Base-by-base conservation (phyloP, 35 echinoderm and acorn worm species). In the Strongylocentrotus purpuratus region DNA sequence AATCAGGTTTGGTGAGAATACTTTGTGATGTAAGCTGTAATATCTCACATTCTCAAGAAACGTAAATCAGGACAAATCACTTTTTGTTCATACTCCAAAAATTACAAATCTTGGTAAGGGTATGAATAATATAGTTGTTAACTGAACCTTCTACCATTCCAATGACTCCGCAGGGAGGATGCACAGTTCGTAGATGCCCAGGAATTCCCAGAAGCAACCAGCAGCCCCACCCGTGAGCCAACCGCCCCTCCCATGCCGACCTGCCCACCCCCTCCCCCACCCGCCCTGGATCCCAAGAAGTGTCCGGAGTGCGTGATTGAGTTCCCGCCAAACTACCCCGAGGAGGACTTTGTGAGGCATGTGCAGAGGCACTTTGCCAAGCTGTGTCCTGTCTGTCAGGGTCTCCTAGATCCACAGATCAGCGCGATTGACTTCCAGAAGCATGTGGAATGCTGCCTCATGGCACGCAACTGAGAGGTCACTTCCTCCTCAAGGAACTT, bases 311-410 rank as follows among this genome's bases (percentile, higher is more conserved):
- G 95, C 41, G 47, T 94, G 31, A 96, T 95, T 31, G 52, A 95
- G 60, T 95, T 96, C 45, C 94, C 95, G 11, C 87, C 94, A 32
- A 91, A 87, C 9, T 95, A 92, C 78, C 95, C 94, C 17, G 97
- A 92, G 70, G 95, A 92, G 46, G 90, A 96, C 88, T 95, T 95
- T 92, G 95, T 94, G 25, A 95, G 46, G 94, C 97, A 95, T 85
- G 89, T 96, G 33, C 95, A 96, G 95, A 94, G 46, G 59, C 97
- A 96, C 71, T 94, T 92, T 85, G 95, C 95, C 33, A 94, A 93
- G 46, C 71, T 94, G 10, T 97, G 97, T 85, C 95, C 95, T n/a
- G 94, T 96, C 71, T 97, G 97, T 90, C 60, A 93, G 22, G 88
- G 96, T 31, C 45, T 93, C 22, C 94, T 97, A 85, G 86, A 88